Conservation (phyloP, 53 echinoderm and acorn worm species). For the Astropecten irregularis region DNA sequence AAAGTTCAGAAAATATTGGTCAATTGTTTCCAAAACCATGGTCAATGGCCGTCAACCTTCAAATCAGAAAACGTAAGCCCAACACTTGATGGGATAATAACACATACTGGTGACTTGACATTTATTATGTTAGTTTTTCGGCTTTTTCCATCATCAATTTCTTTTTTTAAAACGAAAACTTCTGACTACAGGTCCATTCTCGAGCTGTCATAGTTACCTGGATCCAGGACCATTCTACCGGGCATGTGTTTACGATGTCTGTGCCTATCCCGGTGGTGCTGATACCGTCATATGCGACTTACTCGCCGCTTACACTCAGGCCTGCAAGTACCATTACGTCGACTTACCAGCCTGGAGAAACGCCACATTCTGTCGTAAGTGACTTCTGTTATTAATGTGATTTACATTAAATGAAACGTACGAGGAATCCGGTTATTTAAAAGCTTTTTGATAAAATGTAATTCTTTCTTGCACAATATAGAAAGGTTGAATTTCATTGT, state of each 20-base stretch:
- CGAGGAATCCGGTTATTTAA: background rate
- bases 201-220: conserved; percentile 61
- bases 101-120: no score
- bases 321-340: conserved; percentile 78
- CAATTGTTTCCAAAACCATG: no score
- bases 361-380: conserved; percentile 88
- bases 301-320: conserved; percentile 74
- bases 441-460: background rate
- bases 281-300: conserved; percentile 66
- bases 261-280: conserved; percentile 64
- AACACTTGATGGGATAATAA: no score
- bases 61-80: no score
- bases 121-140: no score
- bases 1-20: no score
- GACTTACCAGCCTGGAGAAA: conserved; percentile 77
- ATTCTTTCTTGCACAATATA: background rate
- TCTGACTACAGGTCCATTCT: conserved; percentile 66
- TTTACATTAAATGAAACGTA: background rate
- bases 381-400: background rate
- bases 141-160: no score
- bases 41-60: no score
- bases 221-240: conserved; percentile 70
- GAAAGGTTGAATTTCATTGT: background rate
- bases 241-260: conserved; percentile 84
- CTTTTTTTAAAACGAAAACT: no score